These are phyloP conservation scores for Philypnodon macrostomus DNA, from an alignment of 2,797 vertebrate genomes.

Conservation along the genomic window DNA sequence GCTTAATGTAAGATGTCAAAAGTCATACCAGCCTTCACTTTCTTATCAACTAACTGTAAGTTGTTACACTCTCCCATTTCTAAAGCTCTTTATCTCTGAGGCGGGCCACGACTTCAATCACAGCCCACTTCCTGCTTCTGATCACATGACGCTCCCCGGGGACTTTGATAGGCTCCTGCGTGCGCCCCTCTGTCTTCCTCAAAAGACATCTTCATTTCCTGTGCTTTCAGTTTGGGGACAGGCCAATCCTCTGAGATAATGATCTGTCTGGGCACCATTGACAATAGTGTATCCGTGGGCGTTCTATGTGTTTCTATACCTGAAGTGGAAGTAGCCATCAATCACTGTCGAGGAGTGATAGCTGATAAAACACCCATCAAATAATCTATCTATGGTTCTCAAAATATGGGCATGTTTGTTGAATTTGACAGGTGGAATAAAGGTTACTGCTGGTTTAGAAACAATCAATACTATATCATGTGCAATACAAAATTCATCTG, in stretches of 20 bases:
- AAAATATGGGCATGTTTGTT: too few relatives aligned
- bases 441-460: too few relatives aligned
- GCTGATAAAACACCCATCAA: conserved; percentile 3
- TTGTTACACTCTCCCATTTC: not conserved
- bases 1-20: conserved; percentile 12
- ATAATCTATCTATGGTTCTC: too few relatives aligned
- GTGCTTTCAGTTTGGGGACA: conserved; percentile 35
- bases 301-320: conserved; percentile 1
- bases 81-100: not conserved
- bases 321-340: conserved; percentile 27
- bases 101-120: conserved; percentile 24
- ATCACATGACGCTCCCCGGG: conserved; percentile 32
- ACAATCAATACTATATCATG: too few relatives aligned
- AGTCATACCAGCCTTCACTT: not conserved
- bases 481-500: too few relatives aligned
- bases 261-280: conserved; percentile 33
- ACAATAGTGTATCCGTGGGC: conserved; percentile 4
- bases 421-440: too few relatives aligned
- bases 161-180: conserved; percentile 17
- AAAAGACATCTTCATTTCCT: conserved; percentile 58
- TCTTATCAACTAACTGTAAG: not conserved
- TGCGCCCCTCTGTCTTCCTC: conserved; percentile 30
- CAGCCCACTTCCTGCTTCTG: conserved; percentile 36
- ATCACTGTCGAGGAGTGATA: conserved; percentile 23
- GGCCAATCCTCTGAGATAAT: conserved; percentile 49